Evolutionary conservation across 1,140 invertebrate genomes (phyloP).

Genomic region (Cherax quadricarinatus): DNA sequence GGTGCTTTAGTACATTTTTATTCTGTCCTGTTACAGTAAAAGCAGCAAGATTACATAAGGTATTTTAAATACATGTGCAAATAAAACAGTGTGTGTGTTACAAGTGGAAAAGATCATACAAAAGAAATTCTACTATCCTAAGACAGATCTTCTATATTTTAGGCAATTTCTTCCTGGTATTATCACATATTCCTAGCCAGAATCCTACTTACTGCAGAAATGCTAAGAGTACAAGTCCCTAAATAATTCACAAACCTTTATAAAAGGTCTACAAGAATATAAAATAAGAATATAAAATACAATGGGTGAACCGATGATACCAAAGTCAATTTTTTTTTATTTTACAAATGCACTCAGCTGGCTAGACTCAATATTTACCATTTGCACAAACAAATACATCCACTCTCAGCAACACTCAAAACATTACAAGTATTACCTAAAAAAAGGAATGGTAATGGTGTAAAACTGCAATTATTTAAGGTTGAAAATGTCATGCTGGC

Average conservation of each 20-base stretch:
- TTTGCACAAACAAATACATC: background rate
- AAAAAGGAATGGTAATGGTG: background rate
- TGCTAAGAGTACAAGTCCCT: background rate
- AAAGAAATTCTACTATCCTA: background rate
- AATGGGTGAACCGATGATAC: background rate
- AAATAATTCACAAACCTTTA: background rate
- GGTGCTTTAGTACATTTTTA: background rate
- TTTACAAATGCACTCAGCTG: background rate
- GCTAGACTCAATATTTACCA: background rate
- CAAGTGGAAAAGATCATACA: background rate
- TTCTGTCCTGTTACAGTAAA: background rate
- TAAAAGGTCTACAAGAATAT: conserved; percentile 2
- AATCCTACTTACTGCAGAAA: background rate
- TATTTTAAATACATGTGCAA: background rate
- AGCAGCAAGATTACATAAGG: background rate
- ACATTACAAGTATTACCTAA: background rate
- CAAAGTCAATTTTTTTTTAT: background rate
- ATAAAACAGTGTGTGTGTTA: background rate
- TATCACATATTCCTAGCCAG: background rate
- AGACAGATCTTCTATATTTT: background rate
- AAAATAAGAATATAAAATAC: background rate
- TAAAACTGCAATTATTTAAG: background rate
- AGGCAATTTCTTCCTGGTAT: background rate
- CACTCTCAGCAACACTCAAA: background rate
- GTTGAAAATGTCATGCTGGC: no score